Percentiles rank a stretch among this genome's conserved stretches.
phyloP scores from a whole-genome alignment of 1,140 invertebrate species.

The Cotesia glomerata region DNA sequence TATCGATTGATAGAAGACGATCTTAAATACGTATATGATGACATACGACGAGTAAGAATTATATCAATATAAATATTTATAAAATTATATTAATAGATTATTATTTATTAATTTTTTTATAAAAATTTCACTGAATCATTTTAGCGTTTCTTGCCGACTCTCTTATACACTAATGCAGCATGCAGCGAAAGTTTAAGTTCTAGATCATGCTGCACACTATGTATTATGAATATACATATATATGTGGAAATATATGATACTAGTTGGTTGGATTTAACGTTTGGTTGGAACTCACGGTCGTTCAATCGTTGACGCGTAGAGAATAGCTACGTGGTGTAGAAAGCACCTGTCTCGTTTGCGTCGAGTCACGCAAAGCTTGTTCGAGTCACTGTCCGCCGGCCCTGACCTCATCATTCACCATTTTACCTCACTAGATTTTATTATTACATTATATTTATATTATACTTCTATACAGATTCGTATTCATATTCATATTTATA shows the following conservation, averaged over 20 bases:
- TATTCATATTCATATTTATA: too few species aligned
- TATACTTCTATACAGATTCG: neutral
- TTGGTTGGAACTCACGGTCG: constrained; percentile 50
- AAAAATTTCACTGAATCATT: neutral
- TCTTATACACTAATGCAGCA: constrained; percentile 14
- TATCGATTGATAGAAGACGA: constrained; percentile 85
- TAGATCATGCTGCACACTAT: constrained; percentile 42
- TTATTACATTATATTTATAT: constrained; percentile 4
- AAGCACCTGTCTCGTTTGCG: constrained; percentile 44
- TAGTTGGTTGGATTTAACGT: constrained; percentile 1
- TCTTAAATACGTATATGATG: constrained; percentile 79
- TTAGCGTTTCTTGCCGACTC: constrained; percentile 16
- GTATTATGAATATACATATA: constrained; percentile 45
- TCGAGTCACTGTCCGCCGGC: constrained; percentile 24
- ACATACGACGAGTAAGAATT: constrained; percentile 77
- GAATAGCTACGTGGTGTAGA: constrained; percentile 45
- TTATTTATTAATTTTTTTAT: neutral
- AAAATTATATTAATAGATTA: too few species aligned
- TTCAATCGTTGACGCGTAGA: constrained; percentile 46
- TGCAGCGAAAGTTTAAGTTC: constrained; percentile 48
- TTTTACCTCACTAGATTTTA: neutral
- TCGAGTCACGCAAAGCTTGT: neutral
- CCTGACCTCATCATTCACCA: constrained; percentile 28
- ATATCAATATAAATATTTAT: neutral
- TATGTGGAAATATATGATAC: constrained; percentile 37